Conservation (phyloP, 2,888 invertebrate genomes). For the Dolichopus griseipennis region DNA sequence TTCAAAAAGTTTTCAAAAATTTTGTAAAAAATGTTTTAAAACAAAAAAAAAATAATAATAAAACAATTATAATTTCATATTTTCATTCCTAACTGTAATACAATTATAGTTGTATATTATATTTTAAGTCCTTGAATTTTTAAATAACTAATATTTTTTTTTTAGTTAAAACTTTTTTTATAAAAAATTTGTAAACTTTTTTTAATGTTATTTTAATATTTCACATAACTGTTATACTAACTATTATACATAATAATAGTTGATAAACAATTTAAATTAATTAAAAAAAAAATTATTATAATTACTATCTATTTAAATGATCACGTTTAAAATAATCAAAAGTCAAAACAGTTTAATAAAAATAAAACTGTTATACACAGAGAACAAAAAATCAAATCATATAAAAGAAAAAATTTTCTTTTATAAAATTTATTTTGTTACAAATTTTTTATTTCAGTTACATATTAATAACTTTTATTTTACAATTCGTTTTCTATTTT, state of each 20-base stretch:
- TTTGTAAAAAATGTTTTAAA: too few species aligned
- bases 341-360: conserved; percentile 3
- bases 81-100: too few species aligned
- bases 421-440: neutral
- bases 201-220: neutral
- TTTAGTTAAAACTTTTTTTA: neutral
- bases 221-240: neutral
- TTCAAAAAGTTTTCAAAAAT: neutral
- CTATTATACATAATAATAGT: neutral
- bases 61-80: too few species aligned
- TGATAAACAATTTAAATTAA: neutral
- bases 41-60: too few species aligned
- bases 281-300: neutral
- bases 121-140: neutral
- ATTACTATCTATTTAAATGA: neutral
- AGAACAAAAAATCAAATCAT: neutral
- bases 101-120: too few species aligned
- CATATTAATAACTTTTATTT: neutral
- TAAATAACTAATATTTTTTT: neutral
- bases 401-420: too few species aligned
- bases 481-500: neutral
- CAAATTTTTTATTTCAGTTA: neutral
- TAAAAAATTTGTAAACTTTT: neutral
- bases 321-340: conserved; percentile 4
- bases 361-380: neutral